Percentiles rank a stretch among this genome's conserved stretches.
Conservation (phyloP, 2,113 vertebrate species). For the Ursus arctos region DNA sequence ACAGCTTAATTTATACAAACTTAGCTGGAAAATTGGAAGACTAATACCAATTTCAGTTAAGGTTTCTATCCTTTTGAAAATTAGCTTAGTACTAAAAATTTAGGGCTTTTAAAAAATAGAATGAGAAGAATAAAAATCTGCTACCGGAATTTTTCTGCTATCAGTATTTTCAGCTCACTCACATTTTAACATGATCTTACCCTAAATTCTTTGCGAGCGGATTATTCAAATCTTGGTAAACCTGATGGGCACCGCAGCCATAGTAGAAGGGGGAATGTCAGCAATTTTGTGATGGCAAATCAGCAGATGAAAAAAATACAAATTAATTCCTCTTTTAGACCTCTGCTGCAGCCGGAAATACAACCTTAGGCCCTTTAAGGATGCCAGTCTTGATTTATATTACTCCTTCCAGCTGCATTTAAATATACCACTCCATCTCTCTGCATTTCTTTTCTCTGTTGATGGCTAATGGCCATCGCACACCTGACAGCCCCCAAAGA, state of each 20-base stretch:
- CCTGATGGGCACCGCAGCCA: background rate
- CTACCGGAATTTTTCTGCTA: background rate
- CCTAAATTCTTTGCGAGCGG: background rate
- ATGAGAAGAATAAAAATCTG: background rate
- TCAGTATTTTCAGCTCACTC: background rate
- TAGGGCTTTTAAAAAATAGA: conserved; percentile 5
- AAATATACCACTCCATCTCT: background rate
- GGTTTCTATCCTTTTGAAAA: conserved; percentile 13
- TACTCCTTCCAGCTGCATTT: background rate
- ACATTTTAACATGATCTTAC: background rate
- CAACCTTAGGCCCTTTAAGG: background rate
- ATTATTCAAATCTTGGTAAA: conserved; percentile 11
- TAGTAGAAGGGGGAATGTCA: background rate
- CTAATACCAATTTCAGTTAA: background rate
- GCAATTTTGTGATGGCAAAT: background rate
- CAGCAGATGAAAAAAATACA: background rate
- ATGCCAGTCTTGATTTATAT: background rate
- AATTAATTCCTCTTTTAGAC: background rate
- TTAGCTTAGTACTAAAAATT: background rate
- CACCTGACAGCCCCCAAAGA: background rate
- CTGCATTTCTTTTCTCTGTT: background rate
- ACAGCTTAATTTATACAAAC: background rate
- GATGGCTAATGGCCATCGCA: background rate
- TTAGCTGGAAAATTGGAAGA: background rate
- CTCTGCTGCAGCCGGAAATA: background rate